phyloP scores from a whole-genome alignment of 2,113 vertebrate species.

The Taxidea taxus region DNA sequence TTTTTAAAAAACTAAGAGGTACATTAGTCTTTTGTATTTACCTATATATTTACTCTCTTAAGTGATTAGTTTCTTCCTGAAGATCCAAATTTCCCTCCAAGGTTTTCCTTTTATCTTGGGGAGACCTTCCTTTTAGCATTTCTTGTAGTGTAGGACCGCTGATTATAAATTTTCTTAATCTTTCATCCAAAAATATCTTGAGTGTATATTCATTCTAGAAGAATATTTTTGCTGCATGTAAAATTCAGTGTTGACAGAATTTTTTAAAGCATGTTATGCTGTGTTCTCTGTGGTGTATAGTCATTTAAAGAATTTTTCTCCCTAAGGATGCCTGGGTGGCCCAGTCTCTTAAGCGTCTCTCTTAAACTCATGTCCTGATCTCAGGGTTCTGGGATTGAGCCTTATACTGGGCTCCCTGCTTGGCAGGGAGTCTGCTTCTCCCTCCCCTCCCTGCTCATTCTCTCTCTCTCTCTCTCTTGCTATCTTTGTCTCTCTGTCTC shows the following conservation, averaged over 20 bases:
- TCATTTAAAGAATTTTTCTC: background rate
- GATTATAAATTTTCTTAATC: background rate
- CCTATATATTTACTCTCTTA: background rate
- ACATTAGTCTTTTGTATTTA: background rate
- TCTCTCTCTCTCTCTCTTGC: too few relatives aligned
- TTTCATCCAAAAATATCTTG: background rate
- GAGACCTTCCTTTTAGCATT: background rate
- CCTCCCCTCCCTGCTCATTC: too few relatives aligned
- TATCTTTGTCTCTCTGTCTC: too few relatives aligned
- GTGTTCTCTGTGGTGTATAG: background rate
- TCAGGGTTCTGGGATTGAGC: too few relatives aligned
- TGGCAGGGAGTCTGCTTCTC: too few relatives aligned
- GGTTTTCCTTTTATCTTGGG: background rate
- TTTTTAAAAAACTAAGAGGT: background rate
- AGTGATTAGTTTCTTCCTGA: background rate
- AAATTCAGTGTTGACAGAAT: background rate
- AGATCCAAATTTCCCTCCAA: background rate
- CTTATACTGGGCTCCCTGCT: too few relatives aligned
- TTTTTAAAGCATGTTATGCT: background rate
- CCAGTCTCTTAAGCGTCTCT: too few relatives aligned
- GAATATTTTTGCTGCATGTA: background rate
- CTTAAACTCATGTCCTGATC: too few relatives aligned
- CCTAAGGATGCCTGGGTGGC: too few relatives aligned
- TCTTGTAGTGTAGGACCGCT: background rate
- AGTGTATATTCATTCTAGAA: background rate